Base-by-base conservation (phyloP, 1,140 invertebrate species). In the Teleopsis dalmanni region DNA sequence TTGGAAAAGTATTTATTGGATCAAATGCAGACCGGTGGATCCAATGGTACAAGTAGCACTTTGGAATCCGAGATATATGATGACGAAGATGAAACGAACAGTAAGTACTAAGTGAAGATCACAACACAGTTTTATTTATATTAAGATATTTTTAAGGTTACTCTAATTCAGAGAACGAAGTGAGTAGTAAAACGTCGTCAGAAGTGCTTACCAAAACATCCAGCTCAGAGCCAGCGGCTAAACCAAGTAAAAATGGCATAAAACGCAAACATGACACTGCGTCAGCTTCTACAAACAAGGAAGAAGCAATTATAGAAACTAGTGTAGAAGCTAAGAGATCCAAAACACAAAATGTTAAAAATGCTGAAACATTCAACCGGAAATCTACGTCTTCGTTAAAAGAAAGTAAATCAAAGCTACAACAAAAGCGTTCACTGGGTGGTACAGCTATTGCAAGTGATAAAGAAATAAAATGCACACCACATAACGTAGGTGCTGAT, bases 381-480 rank as follows among this genome's bases (percentile, higher is more conserved):
- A 19, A 41, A 40, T 7, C 37, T 9, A 37, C 40, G 25, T 31
- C 31, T 9, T 2, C 37, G 0, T 5, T 13, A 4, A 19, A 34
- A 14, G n/a, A 36, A 19, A 33, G 48, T 25, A 44, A 50, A 45
- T 50, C 48, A 14, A 22, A 44, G 26, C 48, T n/a, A 14, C 21
- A 2, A 4, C 13, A 0, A 27, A 26, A 38, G n/a, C 18, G n/a
- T n/a, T n/a, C n/a, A n/a, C n/a, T n/a, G n/a, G n/a, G n/a, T n/a
- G n/a, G n/a, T n/a, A n/a, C n/a, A 11, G 22, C 33, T 11, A 21
- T 11, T 21, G 14, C 25, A n/a, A 36, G 19, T n/a, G 18, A 23
- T 4, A 25, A 27, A 18, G 14, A 8, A 4, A 14, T 26, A 4
- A 26, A 38, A 4, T 1, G 16, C 16, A 27, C 18, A 31, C 0